Base-by-base conservation (phyloP, 2,797 vertebrate genomes). In the Naso thynnoides region DNA sequence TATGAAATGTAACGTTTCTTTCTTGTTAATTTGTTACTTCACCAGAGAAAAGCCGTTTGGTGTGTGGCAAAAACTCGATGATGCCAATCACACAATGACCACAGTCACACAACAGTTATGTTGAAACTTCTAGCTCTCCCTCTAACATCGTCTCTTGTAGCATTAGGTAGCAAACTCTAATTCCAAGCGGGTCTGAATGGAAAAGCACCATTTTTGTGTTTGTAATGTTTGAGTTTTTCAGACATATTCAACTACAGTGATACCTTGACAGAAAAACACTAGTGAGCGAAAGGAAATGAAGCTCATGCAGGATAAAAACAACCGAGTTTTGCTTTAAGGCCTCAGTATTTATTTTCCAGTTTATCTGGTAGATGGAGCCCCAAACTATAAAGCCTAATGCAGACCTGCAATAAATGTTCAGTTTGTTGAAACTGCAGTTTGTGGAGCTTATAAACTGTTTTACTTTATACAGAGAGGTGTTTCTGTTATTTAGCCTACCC, bases 1-100 rank as follows among this genome's bases (percentile, higher is more conserved):
- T n/a, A 11, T 42, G 3, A 47, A 45, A 53, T 42, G 9, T 6
- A 18, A 21, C 24, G 58, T 69, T 63, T n/a, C 16, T 45, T 42
- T 71, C 55, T 49, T n/a, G n/a, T n/a, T n/a, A n/a, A n/a, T n/a
- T 60, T 45, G 15, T 49, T 26, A 42, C 27, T 16, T 72, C 24
- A 63, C 1, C 3, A 56, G 13, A 52, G 7, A 27, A 45, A 60
- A 50, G 24, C 10, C 2, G 27, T 10, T 11, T 14, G n/a, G 16
- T 54, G 19, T 4, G 3, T 49, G 33, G 42, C 23, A 38, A 57
- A 47, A 39, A n/a, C 16, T 2, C 33, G 0, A 54, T 19, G 23
- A 6, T 0, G 0, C 31, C 4, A 60, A 15, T 47, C 2, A 49
- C 27, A 67, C 68, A 38, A 0, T 49, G 31, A 31, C 16, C 3